Evolutionary conservation across 1,140 invertebrate genomes (phyloP).

Genomic region (Neodiprion virginianus): DNA sequence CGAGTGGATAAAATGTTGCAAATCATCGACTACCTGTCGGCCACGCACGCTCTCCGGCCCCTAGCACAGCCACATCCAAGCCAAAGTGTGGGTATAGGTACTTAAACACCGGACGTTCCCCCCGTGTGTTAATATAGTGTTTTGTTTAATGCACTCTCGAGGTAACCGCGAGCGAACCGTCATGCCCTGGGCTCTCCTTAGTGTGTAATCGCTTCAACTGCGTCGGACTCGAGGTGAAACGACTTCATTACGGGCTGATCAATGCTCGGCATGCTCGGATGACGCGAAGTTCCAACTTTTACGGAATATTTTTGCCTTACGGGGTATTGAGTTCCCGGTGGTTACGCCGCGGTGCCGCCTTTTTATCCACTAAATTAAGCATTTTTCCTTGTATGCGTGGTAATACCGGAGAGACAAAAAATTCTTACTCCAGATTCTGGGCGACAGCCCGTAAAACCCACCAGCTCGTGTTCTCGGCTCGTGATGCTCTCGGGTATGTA

Average conservation of each 20-base stretch:
- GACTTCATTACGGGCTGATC: too few relatives aligned
- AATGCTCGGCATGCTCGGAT: too few relatives aligned
- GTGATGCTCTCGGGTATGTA: constrained; percentile 18
- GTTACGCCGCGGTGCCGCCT: not conserved
- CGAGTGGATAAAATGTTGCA: not conserved
- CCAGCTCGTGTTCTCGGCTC: constrained; percentile 47
- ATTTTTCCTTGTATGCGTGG: constrained; percentile 21
- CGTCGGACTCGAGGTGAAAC: too few relatives aligned
- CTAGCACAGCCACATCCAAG: not conserved
- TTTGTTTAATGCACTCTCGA: not conserved
- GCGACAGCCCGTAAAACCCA: constrained; percentile 58
- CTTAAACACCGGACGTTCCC: constrained; percentile 18
- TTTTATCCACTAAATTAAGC: constrained; percentile 6
- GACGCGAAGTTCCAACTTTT: too few relatives aligned
- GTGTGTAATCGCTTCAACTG: too few relatives aligned
- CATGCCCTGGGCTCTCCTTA: constrained; percentile 50
- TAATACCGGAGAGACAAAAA: constrained; percentile 12
- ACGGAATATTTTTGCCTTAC: too few relatives aligned
- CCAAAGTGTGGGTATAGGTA: constrained; percentile 18
- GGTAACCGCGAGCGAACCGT: constrained; percentile 25
- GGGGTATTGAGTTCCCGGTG: constrained; percentile 12
- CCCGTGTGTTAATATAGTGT: not conserved
- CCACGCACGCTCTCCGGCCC: not conserved
- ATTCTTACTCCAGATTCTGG: constrained; percentile 50
- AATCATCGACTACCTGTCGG: not conserved